These are phyloP conservation scores for Protophormia terraenovae DNA, from an alignment of 2,888 invertebrate species.

Conservation along the genomic window DNA sequence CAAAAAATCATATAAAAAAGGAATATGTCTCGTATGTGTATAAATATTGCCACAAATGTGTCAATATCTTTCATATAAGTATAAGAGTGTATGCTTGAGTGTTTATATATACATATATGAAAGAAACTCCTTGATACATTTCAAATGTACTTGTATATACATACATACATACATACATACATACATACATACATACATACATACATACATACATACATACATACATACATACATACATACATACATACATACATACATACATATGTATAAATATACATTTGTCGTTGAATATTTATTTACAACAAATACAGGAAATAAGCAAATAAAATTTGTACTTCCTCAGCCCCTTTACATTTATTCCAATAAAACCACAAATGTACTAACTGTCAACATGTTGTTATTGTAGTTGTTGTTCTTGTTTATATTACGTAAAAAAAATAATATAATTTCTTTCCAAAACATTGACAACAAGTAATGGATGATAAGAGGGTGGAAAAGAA, in stretches of 20 bases:
- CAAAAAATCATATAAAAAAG: neutral
- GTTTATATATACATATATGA: neutral
- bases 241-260: neutral
- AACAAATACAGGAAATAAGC: conserved; percentile 47
- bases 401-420: conserved; percentile 11
- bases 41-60: neutral
- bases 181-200: neutral
- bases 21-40: neutral
- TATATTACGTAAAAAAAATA: conserved; percentile 16
- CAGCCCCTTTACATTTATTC: neutral
- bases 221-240: neutral
- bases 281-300: conserved; percentile 3
- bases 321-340: conserved; percentile 30
- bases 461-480: neutral
- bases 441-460: conserved; percentile 12
- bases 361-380: conserved; percentile 46
- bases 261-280: neutral
- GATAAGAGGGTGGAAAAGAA: neutral
- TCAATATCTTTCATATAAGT: neutral
- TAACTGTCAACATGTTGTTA: conserved; percentile 61
- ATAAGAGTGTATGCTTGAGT: neutral
- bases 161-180: too few relatives aligned
- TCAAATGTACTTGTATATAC: too few relatives aligned
- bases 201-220: neutral
- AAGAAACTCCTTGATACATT: neutral